phyloP scores from a whole-genome alignment of 2,113 vertebrate species.

The Pseudorhombus dupliciocellatus region DNA sequence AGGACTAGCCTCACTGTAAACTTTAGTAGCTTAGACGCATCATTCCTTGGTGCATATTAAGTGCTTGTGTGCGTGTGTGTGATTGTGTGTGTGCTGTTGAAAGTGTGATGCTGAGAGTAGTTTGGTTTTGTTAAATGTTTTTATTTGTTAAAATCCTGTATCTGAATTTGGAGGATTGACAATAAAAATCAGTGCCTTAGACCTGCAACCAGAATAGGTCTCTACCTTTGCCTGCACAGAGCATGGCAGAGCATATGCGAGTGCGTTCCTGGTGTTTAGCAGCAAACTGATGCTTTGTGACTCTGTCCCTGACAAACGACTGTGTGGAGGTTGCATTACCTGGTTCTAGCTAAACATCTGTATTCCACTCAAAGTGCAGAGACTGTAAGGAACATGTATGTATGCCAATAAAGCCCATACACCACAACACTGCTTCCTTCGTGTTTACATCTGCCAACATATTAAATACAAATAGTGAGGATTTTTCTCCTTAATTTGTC shows the following conservation, averaged over 20 bases:
- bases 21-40: conserved; percentile 72
- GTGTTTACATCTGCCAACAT: not conserved
- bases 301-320: conserved; percentile 40
- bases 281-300: conserved; percentile 57
- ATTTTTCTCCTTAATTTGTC: not conserved
- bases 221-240: conserved; percentile 54
- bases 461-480: not conserved
- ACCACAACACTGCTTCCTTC: conserved; percentile 30
- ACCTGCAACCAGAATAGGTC: conserved; percentile 64
- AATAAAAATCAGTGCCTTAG: conserved; percentile 82
- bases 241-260: conserved; percentile 30
- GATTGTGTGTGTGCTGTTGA: conserved; percentile 37
- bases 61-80: conserved; percentile 26
- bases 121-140: conserved; percentile 55
- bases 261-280: conserved; percentile 50
- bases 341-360: conserved; percentile 59
- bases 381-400: conserved; percentile 69
- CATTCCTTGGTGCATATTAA: conserved; percentile 62
- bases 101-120: conserved; percentile 49
- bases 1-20: conserved; percentile 77
- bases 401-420: conserved; percentile 79
- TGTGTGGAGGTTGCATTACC: conserved; percentile 69
- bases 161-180: conserved; percentile 62
- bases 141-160: conserved; percentile 62
- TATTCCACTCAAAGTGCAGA: conserved; percentile 68